Percentiles rank a stretch among this genome's conserved stretches.
Evolutionary conservation across 1,140 invertebrate genomes (phyloP).

Genomic region (Ceratosolen solmsi): DNA sequence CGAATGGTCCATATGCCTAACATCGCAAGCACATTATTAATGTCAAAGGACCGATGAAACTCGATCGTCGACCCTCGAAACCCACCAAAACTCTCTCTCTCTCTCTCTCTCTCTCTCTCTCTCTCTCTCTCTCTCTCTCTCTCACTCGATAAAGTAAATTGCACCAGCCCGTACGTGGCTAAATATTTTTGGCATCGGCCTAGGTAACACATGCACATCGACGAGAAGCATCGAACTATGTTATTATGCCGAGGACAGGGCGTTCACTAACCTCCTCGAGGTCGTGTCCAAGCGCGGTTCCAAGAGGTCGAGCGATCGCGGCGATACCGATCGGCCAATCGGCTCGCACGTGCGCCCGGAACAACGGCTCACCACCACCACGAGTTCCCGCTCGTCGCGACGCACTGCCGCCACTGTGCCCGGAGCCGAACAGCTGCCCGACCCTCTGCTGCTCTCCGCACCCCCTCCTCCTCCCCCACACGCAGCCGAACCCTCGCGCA

Average conservation of each 20-base stretch:
- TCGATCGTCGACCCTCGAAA: no score
- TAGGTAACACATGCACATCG: no score
- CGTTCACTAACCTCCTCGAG: constrained; percentile 2
- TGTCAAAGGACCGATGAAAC: no score
- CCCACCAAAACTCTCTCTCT: no score
- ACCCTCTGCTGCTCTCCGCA: not conserved
- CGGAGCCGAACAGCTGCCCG: constrained; percentile 19
- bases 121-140: no score
- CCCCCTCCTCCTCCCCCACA: no score
- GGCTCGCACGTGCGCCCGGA: not conserved
- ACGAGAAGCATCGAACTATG: not conserved
- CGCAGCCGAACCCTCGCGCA: not conserved
- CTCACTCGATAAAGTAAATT: no score
- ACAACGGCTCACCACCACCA: not conserved
- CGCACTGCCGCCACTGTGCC: not conserved
- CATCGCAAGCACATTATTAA: no score
- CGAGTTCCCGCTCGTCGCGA: not conserved
- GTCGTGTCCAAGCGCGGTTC: not conserved
- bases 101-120: no score
- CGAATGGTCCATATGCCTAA: no score
- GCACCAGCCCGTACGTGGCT: no score
- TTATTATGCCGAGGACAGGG: not conserved
- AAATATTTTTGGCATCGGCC: no score
- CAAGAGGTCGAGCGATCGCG: not conserved
- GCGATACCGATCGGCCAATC: not conserved